phyloP scores from a whole-genome alignment of 1,140 invertebrate species.

The Pseudachorutes palmiensis region DNA sequence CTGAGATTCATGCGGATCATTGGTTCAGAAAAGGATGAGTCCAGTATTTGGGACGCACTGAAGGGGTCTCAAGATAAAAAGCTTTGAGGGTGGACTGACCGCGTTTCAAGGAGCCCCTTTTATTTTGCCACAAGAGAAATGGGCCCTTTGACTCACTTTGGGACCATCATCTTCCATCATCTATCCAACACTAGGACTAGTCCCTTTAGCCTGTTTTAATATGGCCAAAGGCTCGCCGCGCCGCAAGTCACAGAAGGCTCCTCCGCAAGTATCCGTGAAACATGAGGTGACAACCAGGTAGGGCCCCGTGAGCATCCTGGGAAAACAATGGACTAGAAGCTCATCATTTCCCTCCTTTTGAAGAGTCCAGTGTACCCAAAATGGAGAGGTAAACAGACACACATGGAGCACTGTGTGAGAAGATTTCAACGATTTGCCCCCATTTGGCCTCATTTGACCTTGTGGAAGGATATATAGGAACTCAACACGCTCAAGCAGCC shows the following conservation, averaged over 20 bases:
- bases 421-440: not conserved
- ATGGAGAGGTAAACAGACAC: not conserved
- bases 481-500: not conserved
- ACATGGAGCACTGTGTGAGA: not conserved
- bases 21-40: constrained; percentile 36
- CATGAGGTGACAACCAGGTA: constrained; percentile 5
- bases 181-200: not conserved
- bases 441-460: not conserved
- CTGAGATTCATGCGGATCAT: constrained; percentile 34
- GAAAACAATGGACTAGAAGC: constrained; percentile 1
- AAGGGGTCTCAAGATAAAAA: constrained; percentile 4
- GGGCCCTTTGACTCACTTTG: constrained; percentile 14
- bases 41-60: constrained; percentile 18
- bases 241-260: constrained; percentile 20
- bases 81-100: constrained; percentile 14
- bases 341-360: not conserved
- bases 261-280: not conserved
- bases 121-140: constrained; percentile 24
- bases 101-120: constrained; percentile 21
- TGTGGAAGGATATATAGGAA: not conserved
- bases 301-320: not conserved
- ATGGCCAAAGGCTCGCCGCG: constrained; percentile 35
- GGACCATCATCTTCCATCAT: constrained; percentile 12
- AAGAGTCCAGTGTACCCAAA: not conserved
- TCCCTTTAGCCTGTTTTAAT: constrained; percentile 32